Evolutionary conservation across 2,888 invertebrate genomes (phyloP), one percentile per base, ranked within the genome.

Genomic region (Plagodis dolabraria): DNA sequence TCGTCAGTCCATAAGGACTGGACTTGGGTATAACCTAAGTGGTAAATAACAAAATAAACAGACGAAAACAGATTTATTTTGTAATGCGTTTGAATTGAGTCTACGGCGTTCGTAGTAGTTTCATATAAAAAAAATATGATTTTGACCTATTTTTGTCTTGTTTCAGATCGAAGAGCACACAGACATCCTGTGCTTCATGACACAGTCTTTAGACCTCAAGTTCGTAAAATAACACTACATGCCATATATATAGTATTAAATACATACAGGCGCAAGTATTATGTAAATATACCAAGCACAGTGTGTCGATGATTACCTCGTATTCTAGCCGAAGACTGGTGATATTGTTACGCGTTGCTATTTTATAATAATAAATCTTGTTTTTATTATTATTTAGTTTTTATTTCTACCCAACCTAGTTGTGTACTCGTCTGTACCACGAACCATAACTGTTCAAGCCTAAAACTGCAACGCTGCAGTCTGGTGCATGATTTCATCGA

Each of bases 151-250:
- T 42, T 44, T 43, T 59, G 76, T 69, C 64, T 93, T 53, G 49
- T 85, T 94, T 78, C 94, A 98, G 96, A 99, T 99, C 79, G 98
- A 98, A 69, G 99, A 99, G 87, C 94, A 96, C 76, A 96, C 97
- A 0, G 99, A 99, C 82, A 97, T 98, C 71, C 94, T 98, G 77
- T 95, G 96, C 80, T 98, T 98, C 89, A 94, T 98, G 73, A 94
- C 95, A 52, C 95, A 95, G 83, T 93, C 96, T 40, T 90, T 98
- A 62, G 94, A 94, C 11, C 92, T 98, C 53, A 85, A 94, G 70
- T 96, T 96, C 71, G 76, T 80, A 35, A 79, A 83, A 68, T 83
- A 76, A 77, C 65, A 67, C 71, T 71, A 69, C 72, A 76, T 67
- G 76, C 77, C 77, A 75, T 63, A 75, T 58, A 57, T 56, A 66